A percentile compares a stretch with the other conserved stretches of the same genome.
phyloP scores from a whole-genome alignment of 2,888 invertebrate genomes.

The Alcis repandata region DNA sequence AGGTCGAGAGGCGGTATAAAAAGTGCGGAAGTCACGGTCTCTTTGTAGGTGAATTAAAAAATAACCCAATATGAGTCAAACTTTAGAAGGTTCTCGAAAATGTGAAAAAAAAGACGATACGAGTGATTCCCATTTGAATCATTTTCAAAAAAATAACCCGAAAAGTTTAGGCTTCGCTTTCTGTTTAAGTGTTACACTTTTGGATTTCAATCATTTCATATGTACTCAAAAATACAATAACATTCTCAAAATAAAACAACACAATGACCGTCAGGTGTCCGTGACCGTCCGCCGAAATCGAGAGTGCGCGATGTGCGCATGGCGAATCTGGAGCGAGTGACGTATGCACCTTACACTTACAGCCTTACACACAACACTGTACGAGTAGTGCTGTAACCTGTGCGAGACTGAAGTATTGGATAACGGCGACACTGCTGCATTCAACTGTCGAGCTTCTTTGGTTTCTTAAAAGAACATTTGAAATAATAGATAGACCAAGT shows the following conservation, averaged over 20 bases:
- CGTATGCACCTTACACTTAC: no score
- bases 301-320: constrained; percentile 56
- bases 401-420: not conserved
- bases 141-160: not conserved
- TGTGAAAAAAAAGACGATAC: not conserved
- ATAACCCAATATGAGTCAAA: constrained; percentile 41
- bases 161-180: not conserved
- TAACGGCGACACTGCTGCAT: not conserved
- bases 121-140: not conserved
- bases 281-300: constrained; percentile 77
- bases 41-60: constrained; percentile 38
- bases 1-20: constrained; percentile 48
- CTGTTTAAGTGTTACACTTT: not conserved
- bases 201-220: not conserved
- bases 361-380: constrained; percentile 54
- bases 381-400: constrained; percentile 4
- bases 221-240: constrained; percentile 12
- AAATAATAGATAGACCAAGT: not conserved
- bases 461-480: not conserved
- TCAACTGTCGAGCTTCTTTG: not conserved
- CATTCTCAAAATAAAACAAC: constrained; percentile 10
- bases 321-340: constrained; percentile 63
- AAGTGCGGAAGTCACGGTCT: constrained; percentile 65
- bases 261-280: constrained; percentile 65
- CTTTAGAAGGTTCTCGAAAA: constrained; percentile 26